Evolutionary conservation across 2,113 vertebrate genomes (phyloP).

Genomic region (Jaculus jaculus): DNA sequence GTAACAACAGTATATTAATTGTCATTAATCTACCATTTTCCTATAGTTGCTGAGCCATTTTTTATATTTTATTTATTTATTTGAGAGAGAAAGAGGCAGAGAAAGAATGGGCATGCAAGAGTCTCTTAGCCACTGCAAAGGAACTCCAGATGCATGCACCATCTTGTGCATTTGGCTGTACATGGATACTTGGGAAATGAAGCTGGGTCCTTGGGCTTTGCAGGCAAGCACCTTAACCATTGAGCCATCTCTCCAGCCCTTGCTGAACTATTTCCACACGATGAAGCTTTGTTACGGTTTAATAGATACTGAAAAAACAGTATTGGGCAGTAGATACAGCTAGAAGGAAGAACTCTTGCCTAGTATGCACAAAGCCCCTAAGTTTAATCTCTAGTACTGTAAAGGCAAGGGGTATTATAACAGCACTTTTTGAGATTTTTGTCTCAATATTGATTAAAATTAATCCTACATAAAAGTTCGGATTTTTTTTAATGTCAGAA

Average conservation of each 20-base stretch:
- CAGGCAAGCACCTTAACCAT: no score
- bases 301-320: neutral
- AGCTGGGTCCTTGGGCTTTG: no score
- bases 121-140: no score
- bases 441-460: slow-evolving; percentile 10
- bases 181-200: no score
- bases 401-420: neutral
- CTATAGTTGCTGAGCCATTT: neutral
- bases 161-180: no score
- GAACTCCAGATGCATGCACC: no score
- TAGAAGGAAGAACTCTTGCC: neutral
- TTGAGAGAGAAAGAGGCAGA: no score
- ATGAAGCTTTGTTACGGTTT: neutral
- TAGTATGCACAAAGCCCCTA: neutral
- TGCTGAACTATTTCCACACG: neutral
- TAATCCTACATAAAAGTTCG: neutral
- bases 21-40: neutral
- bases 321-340: neutral
- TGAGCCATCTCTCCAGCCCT: no score
- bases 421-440: neutral
- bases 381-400: neutral
- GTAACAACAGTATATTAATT: no score
- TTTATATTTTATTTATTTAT: no score
- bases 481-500: neutral
- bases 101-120: no score